Conservation (phyloP, 2,888 invertebrate genomes). For the Periphyllus acericola region DNA sequence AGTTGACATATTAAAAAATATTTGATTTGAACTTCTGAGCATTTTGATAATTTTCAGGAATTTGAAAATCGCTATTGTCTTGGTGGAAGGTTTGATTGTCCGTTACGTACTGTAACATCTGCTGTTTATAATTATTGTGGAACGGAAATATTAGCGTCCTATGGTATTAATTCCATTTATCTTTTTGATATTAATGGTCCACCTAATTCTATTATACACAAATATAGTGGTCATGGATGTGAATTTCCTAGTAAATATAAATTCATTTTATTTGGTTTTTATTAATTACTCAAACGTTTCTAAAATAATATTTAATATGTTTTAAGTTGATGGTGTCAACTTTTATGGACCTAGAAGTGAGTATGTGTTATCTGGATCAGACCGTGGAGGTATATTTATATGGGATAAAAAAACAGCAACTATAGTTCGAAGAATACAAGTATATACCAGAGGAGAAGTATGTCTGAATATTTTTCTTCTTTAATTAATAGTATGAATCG, state of each 20-base stretch:
- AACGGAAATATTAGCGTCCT: no score
- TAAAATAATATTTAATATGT: no score
- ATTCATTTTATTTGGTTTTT: conserved; percentile 44
- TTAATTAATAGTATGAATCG: no score
- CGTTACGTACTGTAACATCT: conserved; percentile 80
- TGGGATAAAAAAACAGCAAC: conserved; percentile 91
- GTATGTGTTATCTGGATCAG: no score
- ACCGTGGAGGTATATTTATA: conserved; percentile 85
- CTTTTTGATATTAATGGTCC: no score
- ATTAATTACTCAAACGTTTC: conserved; percentile 68
- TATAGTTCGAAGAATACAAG: conserved; percentile 88
- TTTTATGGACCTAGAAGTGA: no score
- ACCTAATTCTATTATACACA: no score
- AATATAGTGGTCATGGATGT: conserved; percentile 77
- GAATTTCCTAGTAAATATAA: conserved; percentile 75
- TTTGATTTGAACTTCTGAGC: neutral
- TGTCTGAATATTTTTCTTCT: conserved; percentile 67
- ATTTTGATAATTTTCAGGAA: no score
- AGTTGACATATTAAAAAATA: neutral
- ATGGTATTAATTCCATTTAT: no score
- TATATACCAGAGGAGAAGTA: conserved; percentile 86
- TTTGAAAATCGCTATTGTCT: neutral
- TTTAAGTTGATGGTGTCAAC: no score
- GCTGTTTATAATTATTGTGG: no score
- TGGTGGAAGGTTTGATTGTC: no score